A percentile compares a stretch with the other conserved stretches of the same genome.
phyloP scores from a whole-genome alignment of 2,113 vertebrate genomes.

The Ptyas mucosa region DNA sequence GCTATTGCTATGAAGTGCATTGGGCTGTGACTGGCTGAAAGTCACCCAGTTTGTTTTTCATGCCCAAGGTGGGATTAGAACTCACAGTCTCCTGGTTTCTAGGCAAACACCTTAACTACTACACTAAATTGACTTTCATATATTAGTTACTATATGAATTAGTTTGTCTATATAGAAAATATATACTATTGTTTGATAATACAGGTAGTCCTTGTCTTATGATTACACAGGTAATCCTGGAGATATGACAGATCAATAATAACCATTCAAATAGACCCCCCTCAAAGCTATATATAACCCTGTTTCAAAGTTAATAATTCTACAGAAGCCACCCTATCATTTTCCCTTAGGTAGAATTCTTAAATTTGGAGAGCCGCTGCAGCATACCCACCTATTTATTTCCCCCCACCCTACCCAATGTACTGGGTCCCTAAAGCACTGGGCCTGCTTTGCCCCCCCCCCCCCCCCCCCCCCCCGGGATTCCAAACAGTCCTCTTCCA shows the following conservation, averaged over 20 bases:
- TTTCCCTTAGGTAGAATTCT: neutral
- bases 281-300: neutral
- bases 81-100: too few species aligned
- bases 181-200: neutral
- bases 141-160: neutral
- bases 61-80: too few species aligned
- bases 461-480: accelerated
- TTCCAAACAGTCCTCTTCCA: neutral
- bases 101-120: too few species aligned
- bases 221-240: neutral
- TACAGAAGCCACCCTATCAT: neutral
- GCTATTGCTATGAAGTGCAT: too few species aligned
- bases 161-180: neutral
- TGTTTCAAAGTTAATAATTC: too few species aligned
- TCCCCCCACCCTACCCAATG: neutral
- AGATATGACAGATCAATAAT: neutral
- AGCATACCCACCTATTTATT: neutral
- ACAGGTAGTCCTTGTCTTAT: neutral
- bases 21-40: too few species aligned
- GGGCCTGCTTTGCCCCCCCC: neutral
- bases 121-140: neutral
- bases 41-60: too few species aligned
- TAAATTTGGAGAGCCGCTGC: neutral
- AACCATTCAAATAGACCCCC: neutral
- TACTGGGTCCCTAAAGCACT: neutral